Conservation (phyloP, 2,888 invertebrate species). For the Drosophila fulvimacula region DNA sequence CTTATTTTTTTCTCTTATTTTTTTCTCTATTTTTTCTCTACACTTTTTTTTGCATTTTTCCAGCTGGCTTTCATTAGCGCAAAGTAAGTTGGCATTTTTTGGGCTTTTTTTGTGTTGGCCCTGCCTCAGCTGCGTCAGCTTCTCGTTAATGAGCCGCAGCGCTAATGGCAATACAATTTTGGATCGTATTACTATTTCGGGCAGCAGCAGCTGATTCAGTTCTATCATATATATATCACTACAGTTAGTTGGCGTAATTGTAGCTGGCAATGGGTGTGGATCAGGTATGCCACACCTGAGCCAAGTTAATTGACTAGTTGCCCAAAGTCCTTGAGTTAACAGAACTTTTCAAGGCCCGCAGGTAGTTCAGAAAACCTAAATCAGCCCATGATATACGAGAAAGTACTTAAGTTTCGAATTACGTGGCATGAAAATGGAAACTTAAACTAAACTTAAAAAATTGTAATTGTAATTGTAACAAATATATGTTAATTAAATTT, state of each 20-base stretch:
- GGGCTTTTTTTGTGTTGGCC: background rate
- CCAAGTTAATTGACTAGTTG: background rate
- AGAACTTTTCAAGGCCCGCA: background rate
- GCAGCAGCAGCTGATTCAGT: constrained; percentile 9
- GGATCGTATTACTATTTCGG: background rate
- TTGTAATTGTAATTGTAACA: too few species aligned
- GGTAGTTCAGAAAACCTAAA: background rate
- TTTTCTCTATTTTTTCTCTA: too few species aligned
- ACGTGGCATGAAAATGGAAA: background rate
- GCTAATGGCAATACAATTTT: constrained; percentile 12
- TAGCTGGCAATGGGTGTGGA: constrained; percentile 7
- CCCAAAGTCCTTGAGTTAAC: background rate
- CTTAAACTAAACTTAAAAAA: too few species aligned
- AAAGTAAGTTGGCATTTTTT: constrained; percentile 59
- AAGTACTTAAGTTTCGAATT: background rate
- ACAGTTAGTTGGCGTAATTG: constrained; percentile 6
- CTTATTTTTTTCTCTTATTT: background rate
- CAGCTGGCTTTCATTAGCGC: constrained; percentile 57
- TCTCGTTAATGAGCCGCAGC: constrained; percentile 20
- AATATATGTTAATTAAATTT: too few species aligned
- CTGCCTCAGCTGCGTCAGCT: background rate
- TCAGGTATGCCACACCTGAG: background rate
- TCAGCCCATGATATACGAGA: background rate
- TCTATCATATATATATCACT: background rate
- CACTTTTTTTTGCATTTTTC: constrained; percentile 32